phyloP scores from a whole-genome alignment of 37 sponge, comb jelly and placozoan genomes.

The Bolinopsis microptera region DNA sequence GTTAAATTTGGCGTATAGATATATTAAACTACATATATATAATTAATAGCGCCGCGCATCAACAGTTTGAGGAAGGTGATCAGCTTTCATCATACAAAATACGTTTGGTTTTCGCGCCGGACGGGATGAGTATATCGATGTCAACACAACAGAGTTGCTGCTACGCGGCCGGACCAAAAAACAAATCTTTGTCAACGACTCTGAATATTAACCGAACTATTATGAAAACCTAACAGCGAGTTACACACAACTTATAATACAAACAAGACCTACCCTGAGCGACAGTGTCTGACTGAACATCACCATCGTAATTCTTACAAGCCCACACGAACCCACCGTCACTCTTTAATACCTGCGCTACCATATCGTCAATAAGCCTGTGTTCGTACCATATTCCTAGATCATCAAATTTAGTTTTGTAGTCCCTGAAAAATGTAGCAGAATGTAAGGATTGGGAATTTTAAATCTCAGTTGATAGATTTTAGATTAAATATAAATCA shows the following conservation, averaged over 20 bases:
- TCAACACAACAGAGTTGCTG: too few relatives aligned
- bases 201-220: too few relatives aligned
- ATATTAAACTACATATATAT: too few relatives aligned
- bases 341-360: slow-evolving; percentile 69
- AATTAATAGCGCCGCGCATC: too few relatives aligned
- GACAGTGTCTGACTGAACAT: slow-evolving; percentile 68
- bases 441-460: neutral
- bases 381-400: slow-evolving; percentile 67
- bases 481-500: neutral
- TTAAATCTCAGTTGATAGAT: neutral
- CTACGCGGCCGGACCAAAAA: too few relatives aligned
- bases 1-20: too few relatives aligned
- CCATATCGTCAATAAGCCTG: slow-evolving; percentile 71
- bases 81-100: too few relatives aligned
- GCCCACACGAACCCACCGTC: slow-evolving; percentile 71
- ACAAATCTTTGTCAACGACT: too few relatives aligned
- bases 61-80: too few relatives aligned
- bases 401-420: slow-evolving; percentile 68
- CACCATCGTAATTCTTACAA: slow-evolving; percentile 70
- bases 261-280: slow-evolving; percentile 66
- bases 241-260: neutral
- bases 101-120: too few relatives aligned
- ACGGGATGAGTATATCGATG: too few relatives aligned
- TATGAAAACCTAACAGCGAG: too few relatives aligned
- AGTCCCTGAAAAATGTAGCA: slow-evolving; percentile 23